A percentile compares a stretch with the other conserved stretches of the same genome.
These are phyloP conservation scores for Pogonognathellus flavescens DNA, from an alignment of 1,140 invertebrate genomes.

Conservation along the genomic window DNA sequence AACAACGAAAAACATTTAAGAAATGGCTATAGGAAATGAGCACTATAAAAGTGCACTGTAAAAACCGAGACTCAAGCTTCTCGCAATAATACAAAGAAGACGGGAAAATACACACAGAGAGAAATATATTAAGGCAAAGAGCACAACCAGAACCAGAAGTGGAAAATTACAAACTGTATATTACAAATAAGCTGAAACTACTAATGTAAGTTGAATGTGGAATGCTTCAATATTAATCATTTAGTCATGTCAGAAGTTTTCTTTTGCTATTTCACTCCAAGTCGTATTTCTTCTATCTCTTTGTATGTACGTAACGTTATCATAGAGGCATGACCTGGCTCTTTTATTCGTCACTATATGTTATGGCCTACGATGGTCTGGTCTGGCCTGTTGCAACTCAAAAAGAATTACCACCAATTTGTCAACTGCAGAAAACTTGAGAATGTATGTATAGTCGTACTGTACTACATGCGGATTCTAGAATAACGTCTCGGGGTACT, in stretches of 20 bases:
- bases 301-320: conserved; percentile 3
- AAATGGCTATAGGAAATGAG: conserved; percentile 9
- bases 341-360: conserved; percentile 2
- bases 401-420: conserved; percentile 49
- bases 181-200: conserved; percentile 4
- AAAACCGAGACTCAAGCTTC: no score
- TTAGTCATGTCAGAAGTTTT: conserved; percentile 43
- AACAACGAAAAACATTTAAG: background rate
- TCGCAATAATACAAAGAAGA: background rate
- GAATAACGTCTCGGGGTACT: no score
- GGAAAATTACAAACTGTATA: conserved; percentile 7
- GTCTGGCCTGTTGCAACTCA: conserved; percentile 42
- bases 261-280: conserved; percentile 25
- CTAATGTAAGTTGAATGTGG: conserved; percentile 39
- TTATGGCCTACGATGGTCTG: background rate
- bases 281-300: conserved; percentile 47
- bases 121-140: background rate
- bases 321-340: background rate
- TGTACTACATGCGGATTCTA: no score
- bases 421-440: conserved; percentile 38
- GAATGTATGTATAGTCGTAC: conserved; percentile 11
- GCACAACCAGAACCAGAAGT: background rate
- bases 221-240: conserved; percentile 41
- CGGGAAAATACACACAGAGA: background rate
- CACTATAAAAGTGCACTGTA: background rate